Evolutionary conservation across 1,140 invertebrate species (phyloP), one percentile per base, ranked within the genome.

Genomic region (Formica exsecta): DNA sequence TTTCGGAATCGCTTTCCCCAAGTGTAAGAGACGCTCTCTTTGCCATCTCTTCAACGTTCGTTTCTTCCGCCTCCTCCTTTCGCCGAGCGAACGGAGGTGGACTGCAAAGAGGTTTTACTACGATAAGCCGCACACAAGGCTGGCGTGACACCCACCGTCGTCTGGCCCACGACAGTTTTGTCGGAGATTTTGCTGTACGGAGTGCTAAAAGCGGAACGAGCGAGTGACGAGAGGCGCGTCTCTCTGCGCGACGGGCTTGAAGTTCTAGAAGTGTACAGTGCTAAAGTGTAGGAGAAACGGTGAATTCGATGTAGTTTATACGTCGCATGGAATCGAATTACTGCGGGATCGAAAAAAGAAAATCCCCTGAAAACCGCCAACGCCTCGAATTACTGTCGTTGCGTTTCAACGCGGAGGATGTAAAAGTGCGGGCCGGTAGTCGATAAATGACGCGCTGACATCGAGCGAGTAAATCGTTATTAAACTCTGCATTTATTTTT

Each of bases 181-280:
- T 54, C 61, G 57, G 41, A 62, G 59, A 74, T 74, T 73, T 25
- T 54, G 68, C 54, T 22, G 16, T 11, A n/a, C 48, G 32, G 36
- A 59, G 51, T 68, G 51, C 38, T 73, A 83, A 83, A 83, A 83
- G 57, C 68, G 57, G 54, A 57, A 19, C 22, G 13, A 36, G 29
- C 51, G 54, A 73, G 25, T 59, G 54, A 41, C 38, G 79, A 71
- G 48, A 71, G 36, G 19, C 22, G 25, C 25, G 38, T 71, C 36
- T 81, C 11, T 16, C 65, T 16, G n/a, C 36, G 64, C 64, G 64
- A 64, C 79, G 25, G 65, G 29, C 61, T 81, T 59, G 5, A 44
- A 81, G 66, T 71, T 83, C 29, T 44, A 22, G 29, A 36, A 83
- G 36, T 81, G 79, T 25, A 36, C 54, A 73, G 68, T 83, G 79